Conservation (phyloP, 37 sponge, comb jelly and placozoan species). For the Beroe forskalii region DNA sequence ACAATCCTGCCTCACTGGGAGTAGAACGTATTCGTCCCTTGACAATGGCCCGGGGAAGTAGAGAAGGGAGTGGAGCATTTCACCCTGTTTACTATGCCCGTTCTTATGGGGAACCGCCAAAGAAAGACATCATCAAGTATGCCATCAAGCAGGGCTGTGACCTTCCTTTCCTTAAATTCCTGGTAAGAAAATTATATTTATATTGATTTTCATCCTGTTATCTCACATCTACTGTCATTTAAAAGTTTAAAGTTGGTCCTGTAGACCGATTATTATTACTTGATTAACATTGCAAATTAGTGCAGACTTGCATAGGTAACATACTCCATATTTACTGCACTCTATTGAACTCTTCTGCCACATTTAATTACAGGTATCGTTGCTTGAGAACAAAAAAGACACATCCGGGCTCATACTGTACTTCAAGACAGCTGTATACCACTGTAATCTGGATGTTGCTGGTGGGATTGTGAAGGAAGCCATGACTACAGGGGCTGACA, state of each 20-base stretch:
- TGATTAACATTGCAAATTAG: too few species aligned
- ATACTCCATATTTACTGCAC: too few species aligned
- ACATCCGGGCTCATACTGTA: background rate
- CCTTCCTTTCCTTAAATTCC: background rate
- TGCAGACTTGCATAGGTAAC: too few species aligned
- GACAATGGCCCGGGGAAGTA: conserved; percentile 48
- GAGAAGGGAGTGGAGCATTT: conserved; percentile 23
- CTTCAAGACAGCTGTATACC: background rate
- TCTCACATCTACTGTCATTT: too few species aligned
- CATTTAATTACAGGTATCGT: background rate
- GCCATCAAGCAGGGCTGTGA: conserved; percentile 28
- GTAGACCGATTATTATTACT: too few species aligned
- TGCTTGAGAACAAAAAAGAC: background rate
- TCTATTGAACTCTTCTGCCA: too few species aligned
- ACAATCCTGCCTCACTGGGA: conserved; percentile 56
- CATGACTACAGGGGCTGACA: background rate
- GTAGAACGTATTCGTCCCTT: conserved; percentile 11
- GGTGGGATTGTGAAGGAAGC: conserved; percentile 3
- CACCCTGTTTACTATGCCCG: background rate
- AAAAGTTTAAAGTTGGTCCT: too few species aligned
- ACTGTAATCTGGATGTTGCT: background rate
- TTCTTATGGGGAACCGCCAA: background rate
- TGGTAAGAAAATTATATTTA: too few species aligned
- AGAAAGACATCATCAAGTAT: background rate
- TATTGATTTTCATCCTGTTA: too few species aligned